Base-by-base conservation (phyloP, 2,888 invertebrate genomes). In the Eupeodes latifasciatus region DNA sequence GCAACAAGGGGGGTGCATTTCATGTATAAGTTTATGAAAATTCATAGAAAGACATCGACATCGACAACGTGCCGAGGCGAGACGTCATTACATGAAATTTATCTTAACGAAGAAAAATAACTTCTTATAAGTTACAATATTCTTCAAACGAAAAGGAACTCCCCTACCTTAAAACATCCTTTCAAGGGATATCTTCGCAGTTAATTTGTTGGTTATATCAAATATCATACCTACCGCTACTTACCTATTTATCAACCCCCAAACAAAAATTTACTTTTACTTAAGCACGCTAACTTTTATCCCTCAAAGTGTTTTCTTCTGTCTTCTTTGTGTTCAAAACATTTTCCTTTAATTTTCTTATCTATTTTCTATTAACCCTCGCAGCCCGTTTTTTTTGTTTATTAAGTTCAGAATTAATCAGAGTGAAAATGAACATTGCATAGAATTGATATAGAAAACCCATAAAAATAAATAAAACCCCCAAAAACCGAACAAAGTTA, bases 381-480 rank as follows among this genome's bases (percentile, higher is more conserved):
- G 12, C 1, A 59, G 14, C 40, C 40, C 62, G 14, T 69, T 75
- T 11, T 53, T 53, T 44, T 67, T 74, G 34, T 44, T 53, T 69
- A 36, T 40, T 69, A 40, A 69, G 34, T 53, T 69, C 7, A 12
- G 53, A 14, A 67, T 67, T 69, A 53, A 36, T 34, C 34, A 51
- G 61, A 69, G 64, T 51, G 66, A 51, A 69, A 69, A 57, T 51
- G 66, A 19, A 72, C 14, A 5, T 40, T 55, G 40, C 10, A 62
- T 72, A 27, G 27, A 75, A 76, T 80, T 75, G 84, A 84, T 83
- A 78, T 84, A 80, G 80, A 80, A 80, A 80, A 62, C 49, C 74
- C 44, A 80, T 84, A 67, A 84, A 69, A 75, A 55, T 16, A n/a
- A 75, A 75, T 69, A 40, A 57, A 83, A 69, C 34, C 16, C 19